Conservation (phyloP, 1,140 invertebrate species). For the Sitophilus oryzae region DNA sequence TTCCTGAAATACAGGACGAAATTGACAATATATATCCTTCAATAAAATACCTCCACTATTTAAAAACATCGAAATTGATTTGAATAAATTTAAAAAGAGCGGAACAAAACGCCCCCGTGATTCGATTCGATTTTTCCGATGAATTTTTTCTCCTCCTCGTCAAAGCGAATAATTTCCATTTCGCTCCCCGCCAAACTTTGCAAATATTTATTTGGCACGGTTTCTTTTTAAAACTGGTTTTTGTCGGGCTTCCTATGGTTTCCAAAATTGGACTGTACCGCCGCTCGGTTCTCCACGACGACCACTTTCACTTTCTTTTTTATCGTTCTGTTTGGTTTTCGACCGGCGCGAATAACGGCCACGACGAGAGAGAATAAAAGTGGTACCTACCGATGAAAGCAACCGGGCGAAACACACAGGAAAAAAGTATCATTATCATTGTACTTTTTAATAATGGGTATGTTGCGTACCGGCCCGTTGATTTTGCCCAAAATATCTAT, state of each 20-base stretch:
- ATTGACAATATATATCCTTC: no score
- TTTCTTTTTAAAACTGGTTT: constrained; percentile 18
- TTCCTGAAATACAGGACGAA: no score
- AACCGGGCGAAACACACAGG: background rate
- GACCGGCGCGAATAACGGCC: background rate
- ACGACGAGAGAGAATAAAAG: background rate
- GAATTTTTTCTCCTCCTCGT: background rate
- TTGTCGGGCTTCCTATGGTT: constrained; percentile 5
- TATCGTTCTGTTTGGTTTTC: constrained; percentile 5
- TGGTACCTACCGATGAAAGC: background rate
- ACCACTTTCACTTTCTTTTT: constrained; percentile 17
- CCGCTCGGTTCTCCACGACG: constrained; percentile 1
- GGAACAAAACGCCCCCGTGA: no score
- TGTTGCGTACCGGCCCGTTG: no score
- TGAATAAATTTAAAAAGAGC: no score
- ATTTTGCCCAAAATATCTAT: no score
- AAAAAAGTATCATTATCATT: background rate
- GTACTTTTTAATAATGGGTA: no score
- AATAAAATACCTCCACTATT: no score
- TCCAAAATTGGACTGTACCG: constrained; percentile 15
- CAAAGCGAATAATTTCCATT: background rate
- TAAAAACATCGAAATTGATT: no score
- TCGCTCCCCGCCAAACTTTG: background rate
- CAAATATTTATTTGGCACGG: constrained; percentile 12
- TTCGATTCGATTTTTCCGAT: no score